Base-by-base conservation (phyloP, 2,888 invertebrate species). In the Pyrrhia umbra region DNA sequence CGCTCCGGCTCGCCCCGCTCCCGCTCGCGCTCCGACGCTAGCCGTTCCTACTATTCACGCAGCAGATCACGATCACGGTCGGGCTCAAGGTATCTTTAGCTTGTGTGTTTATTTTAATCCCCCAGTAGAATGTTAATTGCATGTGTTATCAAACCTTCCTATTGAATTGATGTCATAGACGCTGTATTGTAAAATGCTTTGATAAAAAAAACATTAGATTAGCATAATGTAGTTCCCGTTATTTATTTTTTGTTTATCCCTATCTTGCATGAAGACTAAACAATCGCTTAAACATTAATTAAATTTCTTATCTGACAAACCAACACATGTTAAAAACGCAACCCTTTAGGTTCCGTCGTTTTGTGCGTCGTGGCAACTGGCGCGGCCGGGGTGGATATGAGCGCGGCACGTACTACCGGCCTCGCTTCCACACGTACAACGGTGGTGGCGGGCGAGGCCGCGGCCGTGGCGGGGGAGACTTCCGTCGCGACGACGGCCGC, bases 341-440 rank as follows among this genome's bases (percentile, higher is more conserved):
- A 3, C 2, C 1, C 6, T 20, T 2, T 58, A 92, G 92, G 61
- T 87, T 85, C 83, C 90, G 92, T n/a, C 92, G 93, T 18, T 86
- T 92, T 54, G 91, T 86, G 51, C 92, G 94, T 0, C 96, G 96
- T 77, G 95, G 96, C 72, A 91, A 91, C 82, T 94, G 94, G 94
- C 94, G 95, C 83, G 95, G 95, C 0, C 95, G 95, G 52, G 95
- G 95, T 55, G 95, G 95, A 18, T 97, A 95, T 88, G 97, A 97
- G 85, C 96, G 97, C 58, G 97, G 97, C 71, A 97, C 97, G 0
- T 97, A 97, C 90, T 97, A 97, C 92, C 96, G 97, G 79, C 97
- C 97, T 0, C 95, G 97, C 70, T 97, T 97, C 95, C 97, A 97
- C 86, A 95, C 95, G 18, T 96, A 95, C 90, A 95, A 95, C 86